phyloP scores from a whole-genome alignment of 2,113 vertebrate genomes.

The Pelvicachromis taeniatus region DNA sequence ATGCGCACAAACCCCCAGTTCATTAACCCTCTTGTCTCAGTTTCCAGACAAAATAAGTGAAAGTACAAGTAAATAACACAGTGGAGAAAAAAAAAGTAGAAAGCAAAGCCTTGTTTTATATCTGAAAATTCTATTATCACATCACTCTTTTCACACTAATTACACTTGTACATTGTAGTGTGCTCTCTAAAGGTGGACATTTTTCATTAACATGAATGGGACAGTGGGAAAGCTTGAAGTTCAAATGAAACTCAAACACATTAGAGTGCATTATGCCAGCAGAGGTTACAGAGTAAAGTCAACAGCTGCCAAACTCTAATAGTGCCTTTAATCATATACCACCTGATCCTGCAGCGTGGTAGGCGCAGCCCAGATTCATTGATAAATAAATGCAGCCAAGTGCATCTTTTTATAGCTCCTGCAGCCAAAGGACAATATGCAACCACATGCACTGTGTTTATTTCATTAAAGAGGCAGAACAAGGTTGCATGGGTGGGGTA shows the following conservation, averaged over 20 bases:
- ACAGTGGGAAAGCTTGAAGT: slow-evolving; percentile 16
- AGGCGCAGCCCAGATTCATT: slow-evolving; percentile 36
- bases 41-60: neutral
- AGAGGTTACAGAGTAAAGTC: slow-evolving; percentile 50
- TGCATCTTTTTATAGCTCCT: slow-evolving; percentile 47
- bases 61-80: neutral
- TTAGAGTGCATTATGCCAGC: slow-evolving; percentile 50
- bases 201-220: slow-evolving; percentile 19
- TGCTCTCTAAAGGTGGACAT: slow-evolving; percentile 31
- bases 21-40: neutral
- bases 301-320: slow-evolving; percentile 54
- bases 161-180: slow-evolving; percentile 4
- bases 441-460: slow-evolving; percentile 16
- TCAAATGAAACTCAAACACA: slow-evolving; percentile 56
- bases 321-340: slow-evolving; percentile 48
- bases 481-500: neutral
- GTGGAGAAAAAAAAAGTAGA: neutral
- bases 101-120: neutral
- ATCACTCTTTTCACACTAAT: slow-evolving; percentile 31
- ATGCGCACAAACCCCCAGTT: neutral
- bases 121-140: neutral
- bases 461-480: slow-evolving; percentile 25
- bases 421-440: slow-evolving; percentile 41
- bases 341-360: slow-evolving; percentile 27
- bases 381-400: slow-evolving; percentile 55